Percentiles rank a stretch among this genome's conserved stretches.
phyloP scores from a whole-genome alignment of 2,113 vertebrate species.

The Alouatta palliata region DNA sequence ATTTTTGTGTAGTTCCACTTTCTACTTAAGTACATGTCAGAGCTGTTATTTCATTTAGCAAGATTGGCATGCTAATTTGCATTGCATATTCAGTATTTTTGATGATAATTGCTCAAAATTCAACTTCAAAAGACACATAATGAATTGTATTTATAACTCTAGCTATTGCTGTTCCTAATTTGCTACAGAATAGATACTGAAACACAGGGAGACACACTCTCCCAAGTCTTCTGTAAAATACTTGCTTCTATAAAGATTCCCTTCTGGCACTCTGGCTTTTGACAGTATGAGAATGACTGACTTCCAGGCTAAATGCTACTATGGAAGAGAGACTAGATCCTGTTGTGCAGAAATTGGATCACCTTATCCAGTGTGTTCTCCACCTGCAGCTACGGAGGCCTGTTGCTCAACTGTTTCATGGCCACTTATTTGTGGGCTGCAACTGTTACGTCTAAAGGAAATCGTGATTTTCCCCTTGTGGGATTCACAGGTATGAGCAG shows the following conservation, averaged over 20 bases:
- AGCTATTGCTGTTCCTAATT: not conserved
- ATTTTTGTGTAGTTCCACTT: not conserved
- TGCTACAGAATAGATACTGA: not conserved
- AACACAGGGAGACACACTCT: not conserved
- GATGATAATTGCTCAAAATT: constrained; percentile 15
- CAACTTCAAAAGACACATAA: constrained; percentile 5
- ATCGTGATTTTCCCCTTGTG: not conserved
- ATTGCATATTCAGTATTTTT: not conserved
- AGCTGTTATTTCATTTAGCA: not conserved
- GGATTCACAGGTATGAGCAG: not conserved
- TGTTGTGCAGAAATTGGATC: not conserved
- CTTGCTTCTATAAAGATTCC: not conserved
- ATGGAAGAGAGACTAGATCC: not conserved
- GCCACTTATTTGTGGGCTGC: not conserved
- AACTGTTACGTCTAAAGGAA: not conserved
- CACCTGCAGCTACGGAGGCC: not conserved
- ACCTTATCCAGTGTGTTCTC: not conserved
- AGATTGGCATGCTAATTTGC: not conserved
- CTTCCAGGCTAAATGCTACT: not conserved
- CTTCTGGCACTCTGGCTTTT: not conserved
- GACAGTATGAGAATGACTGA: not conserved
- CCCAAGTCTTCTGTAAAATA: not conserved
- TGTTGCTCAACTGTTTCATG: constrained; percentile 2
- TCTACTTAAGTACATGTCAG: not conserved
- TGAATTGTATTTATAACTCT: not conserved